Conservation (phyloP, 2,888 invertebrate genomes). For the Sesamia inferens region DNA sequence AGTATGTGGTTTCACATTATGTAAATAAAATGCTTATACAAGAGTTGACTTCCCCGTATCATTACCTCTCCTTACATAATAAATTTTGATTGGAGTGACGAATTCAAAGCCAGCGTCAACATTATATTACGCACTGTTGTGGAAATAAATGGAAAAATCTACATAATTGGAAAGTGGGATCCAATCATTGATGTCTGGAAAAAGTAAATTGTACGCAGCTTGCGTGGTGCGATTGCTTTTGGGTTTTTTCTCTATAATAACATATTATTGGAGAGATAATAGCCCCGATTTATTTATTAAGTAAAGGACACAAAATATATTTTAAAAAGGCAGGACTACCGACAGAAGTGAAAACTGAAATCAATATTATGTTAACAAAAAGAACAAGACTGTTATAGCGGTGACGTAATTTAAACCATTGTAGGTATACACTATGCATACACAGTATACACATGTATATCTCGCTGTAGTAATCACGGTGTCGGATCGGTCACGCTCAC, state of each 20-base stretch:
- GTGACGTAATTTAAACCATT: too few species aligned
- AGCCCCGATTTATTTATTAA: too few species aligned
- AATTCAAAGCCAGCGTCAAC: slow-evolving; percentile 26
- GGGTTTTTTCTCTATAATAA: not conserved
- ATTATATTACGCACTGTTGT: slow-evolving; percentile 38
- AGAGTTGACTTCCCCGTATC: not conserved
- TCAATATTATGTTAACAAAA: too few species aligned
- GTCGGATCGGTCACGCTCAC: too few species aligned
- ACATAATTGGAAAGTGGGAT: slow-evolving; percentile 56
- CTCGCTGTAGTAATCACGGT: too few species aligned
- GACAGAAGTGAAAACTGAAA: too few species aligned
- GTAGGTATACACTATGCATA: too few species aligned
- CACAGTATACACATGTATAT: too few species aligned
- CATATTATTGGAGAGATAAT: slow-evolving; percentile 5
- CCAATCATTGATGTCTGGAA: slow-evolving; percentile 47
- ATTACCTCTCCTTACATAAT: not conserved
- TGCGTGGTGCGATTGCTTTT: slow-evolving; percentile 8
- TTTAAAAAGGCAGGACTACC: too few species aligned
- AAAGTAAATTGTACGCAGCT: slow-evolving; percentile 49
- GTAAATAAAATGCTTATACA: not conserved
- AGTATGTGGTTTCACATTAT: not conserved
- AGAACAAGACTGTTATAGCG: too few species aligned
- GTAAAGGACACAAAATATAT: too few species aligned
- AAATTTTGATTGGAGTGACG: slow-evolving; percentile 29
- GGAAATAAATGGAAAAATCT: slow-evolving; percentile 58